Evolutionary conservation across 2,888 invertebrate genomes (phyloP).

Genomic region (Salticus scenicus): DNA sequence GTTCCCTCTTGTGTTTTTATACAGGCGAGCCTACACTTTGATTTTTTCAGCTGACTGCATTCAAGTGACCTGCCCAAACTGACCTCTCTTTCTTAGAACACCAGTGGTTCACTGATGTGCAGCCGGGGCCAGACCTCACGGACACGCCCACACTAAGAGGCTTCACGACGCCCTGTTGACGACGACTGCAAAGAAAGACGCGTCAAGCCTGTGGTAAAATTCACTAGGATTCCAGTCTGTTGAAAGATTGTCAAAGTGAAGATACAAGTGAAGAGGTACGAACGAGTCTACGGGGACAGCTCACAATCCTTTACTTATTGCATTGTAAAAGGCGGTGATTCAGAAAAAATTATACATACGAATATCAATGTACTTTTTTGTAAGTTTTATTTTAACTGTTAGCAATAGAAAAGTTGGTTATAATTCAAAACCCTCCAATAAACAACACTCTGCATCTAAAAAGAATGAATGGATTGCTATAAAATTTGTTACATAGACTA

Average conservation of each 20-base stretch:
- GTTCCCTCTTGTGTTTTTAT: background rate
- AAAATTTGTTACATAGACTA: too few relatives aligned
- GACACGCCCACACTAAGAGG: slow-evolving; percentile 40
- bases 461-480: too few relatives aligned
- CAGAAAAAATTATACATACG: too few relatives aligned
- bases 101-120: slow-evolving; percentile 58
- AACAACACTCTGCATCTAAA: too few relatives aligned
- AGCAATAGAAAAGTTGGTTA: too few relatives aligned
- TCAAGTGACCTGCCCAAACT: slow-evolving; percentile 59
- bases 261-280: background rate
- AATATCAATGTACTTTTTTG: too few relatives aligned
- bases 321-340: too few relatives aligned
- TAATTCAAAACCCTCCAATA: too few relatives aligned
- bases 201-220: background rate
- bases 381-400: too few relatives aligned
- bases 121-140: slow-evolving; percentile 50
- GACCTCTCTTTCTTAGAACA: slow-evolving; percentile 59
- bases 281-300: slow-evolving; percentile 16
- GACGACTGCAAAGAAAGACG: background rate
- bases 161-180: slow-evolving; percentile 57
- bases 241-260: background rate
- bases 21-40: slow-evolving; percentile 34
- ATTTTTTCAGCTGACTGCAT: slow-evolving; percentile 58
- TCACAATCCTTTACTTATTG: too few relatives aligned
- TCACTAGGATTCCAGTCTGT: background rate